phyloP scores from a whole-genome alignment of 2,797 vertebrate species.

The Epinephelus coioides region DNA sequence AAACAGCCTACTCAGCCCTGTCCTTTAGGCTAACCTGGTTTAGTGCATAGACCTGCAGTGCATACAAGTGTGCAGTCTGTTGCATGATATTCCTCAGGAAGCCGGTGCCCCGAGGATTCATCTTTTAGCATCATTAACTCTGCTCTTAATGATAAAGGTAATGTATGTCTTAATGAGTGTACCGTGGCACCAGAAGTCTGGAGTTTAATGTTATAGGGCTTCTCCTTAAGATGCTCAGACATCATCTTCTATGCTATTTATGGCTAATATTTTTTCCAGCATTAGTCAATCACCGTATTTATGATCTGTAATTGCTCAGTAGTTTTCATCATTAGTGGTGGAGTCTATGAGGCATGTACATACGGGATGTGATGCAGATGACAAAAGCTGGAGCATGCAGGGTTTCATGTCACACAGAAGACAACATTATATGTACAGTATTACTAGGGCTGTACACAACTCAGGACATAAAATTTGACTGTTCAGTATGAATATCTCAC shows the following conservation, averaged over 20 bases:
- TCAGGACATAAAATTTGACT: no score
- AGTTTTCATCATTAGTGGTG: neutral
- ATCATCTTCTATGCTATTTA: neutral
- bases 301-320: neutral
- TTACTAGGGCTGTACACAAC: no score
- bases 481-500: no score
- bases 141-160: slow-evolving; percentile 46
- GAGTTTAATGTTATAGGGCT: slow-evolving; percentile 21
- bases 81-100: slow-evolving; percentile 31
- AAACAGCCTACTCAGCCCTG: slow-evolving; percentile 44
- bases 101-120: slow-evolving; percentile 5
- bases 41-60: slow-evolving; percentile 23
- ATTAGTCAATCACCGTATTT: neutral
- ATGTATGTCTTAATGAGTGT: slow-evolving; percentile 41
- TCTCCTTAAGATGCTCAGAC: neutral
- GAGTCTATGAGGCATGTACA: neutral
- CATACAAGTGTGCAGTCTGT: slow-evolving; percentile 50
- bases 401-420: neutral
- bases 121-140: slow-evolving; percentile 53
- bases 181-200: slow-evolving; percentile 17
- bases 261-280: neutral
- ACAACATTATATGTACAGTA: neutral
- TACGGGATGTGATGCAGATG: neutral
- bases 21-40: slow-evolving; percentile 61
- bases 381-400: neutral